Base-by-base conservation (phyloP, 2,888 invertebrate genomes). In the Lasius fuliginosus region DNA sequence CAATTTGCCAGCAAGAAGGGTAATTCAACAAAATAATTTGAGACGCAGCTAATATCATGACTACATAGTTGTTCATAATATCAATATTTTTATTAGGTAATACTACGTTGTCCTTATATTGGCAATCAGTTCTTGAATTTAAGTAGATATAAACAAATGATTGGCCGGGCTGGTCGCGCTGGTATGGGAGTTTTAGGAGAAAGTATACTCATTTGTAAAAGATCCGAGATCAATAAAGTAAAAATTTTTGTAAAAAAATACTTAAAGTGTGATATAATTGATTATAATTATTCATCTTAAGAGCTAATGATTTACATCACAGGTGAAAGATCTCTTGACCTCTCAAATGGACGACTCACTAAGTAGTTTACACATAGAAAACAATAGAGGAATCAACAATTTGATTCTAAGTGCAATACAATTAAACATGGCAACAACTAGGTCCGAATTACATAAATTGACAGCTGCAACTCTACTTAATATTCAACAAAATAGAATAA, bases 121-220 rank as follows among this genome's bases (percentile, higher is more conserved):
- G 99, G 98, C 0, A 95, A 96, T 56, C 96, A 96, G 30, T 97
- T 97, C 92, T 95, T 99, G 85, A 96, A 97, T 73, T 95, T 97
- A 36, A 97, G 97, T 88, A 96, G 97, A 88, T 99, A 99, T 95
- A 97, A 98, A 87, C 99, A 99, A 96, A 99, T 99, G 99, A 97
- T 97, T 77, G 99, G 99, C 1, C 96, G 99, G 76, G 99, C 99
- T 6, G 99, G 99, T 0, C 96, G 99, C 85, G 98, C 99, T 0
- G 99, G 99, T 1, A 96, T 98, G 88, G 97, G 97, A 49, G 96
- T 97, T 75, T 95, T 96, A 11, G 98, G 98, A 58, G 99, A 99
- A 93, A 98, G 99, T 94, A 97, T 99, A 93, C 95, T 99, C n/a
- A 97, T 99, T 58, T 97, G 97, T 90, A 96, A 96, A 79, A 95